Base-by-base conservation (phyloP, 2,888 invertebrate species). In the Chymomyza procnemis region DNA sequence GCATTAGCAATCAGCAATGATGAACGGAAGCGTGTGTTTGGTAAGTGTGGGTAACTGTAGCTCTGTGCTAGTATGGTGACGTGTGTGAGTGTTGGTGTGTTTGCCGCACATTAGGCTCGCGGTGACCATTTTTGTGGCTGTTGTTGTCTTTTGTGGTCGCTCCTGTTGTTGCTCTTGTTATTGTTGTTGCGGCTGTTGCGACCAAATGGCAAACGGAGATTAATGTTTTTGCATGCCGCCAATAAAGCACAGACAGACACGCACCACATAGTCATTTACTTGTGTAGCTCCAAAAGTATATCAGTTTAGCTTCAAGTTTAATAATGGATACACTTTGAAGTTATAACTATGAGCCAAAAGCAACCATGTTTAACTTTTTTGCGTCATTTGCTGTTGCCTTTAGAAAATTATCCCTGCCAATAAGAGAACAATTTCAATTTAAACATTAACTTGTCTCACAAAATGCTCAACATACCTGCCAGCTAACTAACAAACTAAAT, bases 151-250 rank as follows among this genome's bases (percentile, higher is more conserved):
- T 67, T 77, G 76, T 62, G 76, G 70, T 64, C 46, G 9, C 34
- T 4, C 19, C 14, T 47, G 34, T 30, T 16, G 56, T 26, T 66
- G 57, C 69, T 66, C 66, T 69, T 74, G 58, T 71, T 76, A 69
- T 74, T 59, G 72, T 70, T 71, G 72, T 69, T 74, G 58, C 69
- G 74, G 69, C 72, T 59, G 72, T 70, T 71, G 72, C 69, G 68
- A 68, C 74, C 75, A 83, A 88, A 89, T 87, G 88, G 89, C 80
- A 80, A 88, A 81, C 89, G 88, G 88, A 88, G 88, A 88, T 89
- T 88, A 88, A 89, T 89, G 88, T 77, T 79, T 84, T 79, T 66
- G 77, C 73, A 74, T 79, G 73, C 71, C 73, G 76, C 69, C 75
- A 76, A 77, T 78, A 80, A 78, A 73, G 66, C 65, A n/a, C n/a